A percentile compares a stretch with the other conserved stretches of the same genome.
Evolutionary conservation across 1,140 invertebrate species (phyloP).

Genomic region (Periplaneta americana): DNA sequence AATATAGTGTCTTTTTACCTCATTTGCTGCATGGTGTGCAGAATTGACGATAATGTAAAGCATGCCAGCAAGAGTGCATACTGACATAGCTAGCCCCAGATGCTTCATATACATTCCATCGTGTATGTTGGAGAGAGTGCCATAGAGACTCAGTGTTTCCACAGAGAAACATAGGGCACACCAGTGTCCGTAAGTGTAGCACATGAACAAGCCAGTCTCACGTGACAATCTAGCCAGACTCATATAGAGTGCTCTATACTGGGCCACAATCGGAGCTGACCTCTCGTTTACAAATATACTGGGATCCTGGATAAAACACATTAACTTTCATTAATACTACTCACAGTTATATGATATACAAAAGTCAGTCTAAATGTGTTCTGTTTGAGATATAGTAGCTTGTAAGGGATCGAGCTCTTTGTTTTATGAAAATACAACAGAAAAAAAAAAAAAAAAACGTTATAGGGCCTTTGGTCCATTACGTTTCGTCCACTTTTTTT

Average conservation of each 20-base stretch:
- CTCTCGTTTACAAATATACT: neutral
- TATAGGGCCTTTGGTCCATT: no score
- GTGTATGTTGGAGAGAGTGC: neutral
- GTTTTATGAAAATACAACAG: no score
- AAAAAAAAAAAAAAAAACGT: no score
- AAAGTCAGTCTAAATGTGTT: no score
- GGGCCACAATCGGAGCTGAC: neutral
- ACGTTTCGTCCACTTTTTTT: no score
- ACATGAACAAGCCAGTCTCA: neutral
- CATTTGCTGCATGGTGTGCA: neutral
- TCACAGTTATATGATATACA: no score
- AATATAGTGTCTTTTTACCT: no score
- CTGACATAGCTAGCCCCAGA: neutral
- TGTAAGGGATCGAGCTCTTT: no score
- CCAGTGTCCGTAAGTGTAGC: neutral
- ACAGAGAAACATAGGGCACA: neutral
- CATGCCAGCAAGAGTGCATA: neutral
- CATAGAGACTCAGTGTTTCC: neutral
- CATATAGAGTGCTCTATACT: neutral
- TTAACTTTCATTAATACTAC: no score
- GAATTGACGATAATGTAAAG: neutral
- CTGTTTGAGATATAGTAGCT: no score
- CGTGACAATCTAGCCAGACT: neutral
- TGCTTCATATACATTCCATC: neutral
- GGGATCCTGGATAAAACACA: neutral